phyloP scores from a whole-genome alignment of 2,797 vertebrate genomes.

The Rhinogobio ventralis region DNA sequence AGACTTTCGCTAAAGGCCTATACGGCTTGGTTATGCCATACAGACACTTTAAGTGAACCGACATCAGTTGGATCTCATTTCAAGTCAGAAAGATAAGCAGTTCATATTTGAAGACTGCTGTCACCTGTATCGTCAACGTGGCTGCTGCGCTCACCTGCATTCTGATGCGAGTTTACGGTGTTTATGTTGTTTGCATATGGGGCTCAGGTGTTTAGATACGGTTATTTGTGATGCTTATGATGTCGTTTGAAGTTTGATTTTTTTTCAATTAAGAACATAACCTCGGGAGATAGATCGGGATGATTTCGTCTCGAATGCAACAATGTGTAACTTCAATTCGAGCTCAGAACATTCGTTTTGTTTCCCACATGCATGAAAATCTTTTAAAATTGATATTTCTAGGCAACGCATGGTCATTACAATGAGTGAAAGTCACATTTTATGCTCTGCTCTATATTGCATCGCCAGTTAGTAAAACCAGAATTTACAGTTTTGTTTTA shows the following conservation, averaged over 20 bases:
- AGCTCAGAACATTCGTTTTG: background rate
- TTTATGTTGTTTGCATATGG: background rate
- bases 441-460: background rate
- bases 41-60: background rate
- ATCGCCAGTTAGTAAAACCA: background rate
- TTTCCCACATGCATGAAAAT: background rate
- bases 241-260: background rate
- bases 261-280: background rate
- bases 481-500: background rate
- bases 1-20: conserved; percentile 38
- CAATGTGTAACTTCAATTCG: background rate
- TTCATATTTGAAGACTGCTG: conserved; percentile 16
- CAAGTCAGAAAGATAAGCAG: conserved; percentile 14
- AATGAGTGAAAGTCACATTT: background rate
- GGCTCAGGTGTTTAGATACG: background rate
- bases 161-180: conserved; percentile 18
- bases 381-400: too few species aligned
- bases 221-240: background rate
- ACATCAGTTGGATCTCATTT: conserved; percentile 4
- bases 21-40: background rate
- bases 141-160: conserved; percentile 17
- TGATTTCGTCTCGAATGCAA: background rate
- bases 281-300: background rate
- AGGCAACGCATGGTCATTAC: background rate
- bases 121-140: conserved; percentile 26